phyloP scores from a whole-genome alignment of 2,797 vertebrate genomes.

The Rhinichthys osculus region DNA sequence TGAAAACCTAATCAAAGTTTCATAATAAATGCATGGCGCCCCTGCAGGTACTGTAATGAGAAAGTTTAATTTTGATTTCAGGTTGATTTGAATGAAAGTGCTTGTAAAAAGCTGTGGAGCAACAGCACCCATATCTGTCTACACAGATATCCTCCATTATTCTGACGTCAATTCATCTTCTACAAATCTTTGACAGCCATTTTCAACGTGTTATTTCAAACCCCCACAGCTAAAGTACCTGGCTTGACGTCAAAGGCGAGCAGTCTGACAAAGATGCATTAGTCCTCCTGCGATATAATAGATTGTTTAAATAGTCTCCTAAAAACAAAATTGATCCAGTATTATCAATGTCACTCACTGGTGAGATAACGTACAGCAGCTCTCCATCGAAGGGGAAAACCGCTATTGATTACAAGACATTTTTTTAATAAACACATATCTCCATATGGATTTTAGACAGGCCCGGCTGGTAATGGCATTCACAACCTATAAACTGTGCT shows the following conservation, averaged over 20 bases:
- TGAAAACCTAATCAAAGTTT: neutral
- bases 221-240: constrained; percentile 23
- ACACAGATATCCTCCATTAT: neutral
- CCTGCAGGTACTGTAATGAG: neutral
- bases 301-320: constrained; percentile 53
- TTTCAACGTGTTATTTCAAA: constrained; percentile 36
- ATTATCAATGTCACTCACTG: constrained; percentile 52
- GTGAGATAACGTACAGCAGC: constrained; percentile 26
- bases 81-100: neutral
- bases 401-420: constrained; percentile 52
- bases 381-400: constrained; percentile 14
- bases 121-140: neutral
- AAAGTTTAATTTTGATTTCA: neutral
- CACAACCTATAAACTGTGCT: constrained; percentile 51
- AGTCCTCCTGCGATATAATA: constrained; percentile 20
- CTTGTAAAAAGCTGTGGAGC: neutral
- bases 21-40: neutral
- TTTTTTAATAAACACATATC: constrained; percentile 63
- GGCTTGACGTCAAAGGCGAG: constrained; percentile 16
- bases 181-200: constrained; percentile 20
- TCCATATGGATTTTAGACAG: constrained; percentile 58
- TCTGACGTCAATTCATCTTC: constrained; percentile 30
- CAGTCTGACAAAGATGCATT: constrained; percentile 33
- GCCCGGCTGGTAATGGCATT: constrained; percentile 53
- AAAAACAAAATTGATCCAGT: constrained; percentile 52